A percentile compares a stretch with the other conserved stretches of the same genome.
Evolutionary conservation across 1,140 invertebrate genomes (phyloP).

Genomic region (Acyrthosiphon pisum): DNA sequence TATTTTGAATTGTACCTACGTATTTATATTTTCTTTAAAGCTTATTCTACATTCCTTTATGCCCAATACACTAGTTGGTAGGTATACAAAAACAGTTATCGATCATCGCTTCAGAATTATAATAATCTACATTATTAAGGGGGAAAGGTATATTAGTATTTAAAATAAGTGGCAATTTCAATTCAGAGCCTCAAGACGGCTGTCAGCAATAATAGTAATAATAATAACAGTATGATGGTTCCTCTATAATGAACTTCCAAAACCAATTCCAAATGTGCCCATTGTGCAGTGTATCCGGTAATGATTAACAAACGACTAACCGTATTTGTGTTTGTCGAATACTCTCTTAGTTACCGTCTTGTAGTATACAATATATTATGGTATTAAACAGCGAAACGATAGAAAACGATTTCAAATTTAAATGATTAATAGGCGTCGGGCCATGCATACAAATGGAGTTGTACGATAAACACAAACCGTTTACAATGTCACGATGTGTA

Average conservation of each 20-base stretch:
- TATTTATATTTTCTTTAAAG: not conserved
- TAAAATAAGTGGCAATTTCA: conserved; percentile 17
- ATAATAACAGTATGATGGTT: not conserved
- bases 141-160: not conserved
- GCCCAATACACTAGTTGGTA: not conserved
- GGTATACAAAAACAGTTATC: conserved; percentile 10
- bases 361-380: not conserved
- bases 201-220: not conserved
- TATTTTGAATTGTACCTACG: not conserved
- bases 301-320: conserved; percentile 18
- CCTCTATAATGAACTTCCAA: conserved; percentile 15
- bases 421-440: conserved; percentile 48
- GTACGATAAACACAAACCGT: conserved; percentile 34
- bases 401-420: conserved; percentile 45
- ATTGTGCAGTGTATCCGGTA: conserved; percentile 28
- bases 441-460: conserved; percentile 3
- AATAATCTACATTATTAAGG: not conserved
- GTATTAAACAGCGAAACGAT: not conserved
- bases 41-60: not conserved
- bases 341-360: conserved; percentile 13
- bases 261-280: not conserved
- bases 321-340: conserved; percentile 22
- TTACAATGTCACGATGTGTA: conserved; percentile 31
- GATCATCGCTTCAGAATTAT: conserved; percentile 11
- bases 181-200: not conserved